These are phyloP conservation scores for Eurystomus gularis DNA, from an alignment of 2,113 vertebrate species.

Conservation along the genomic window DNA sequence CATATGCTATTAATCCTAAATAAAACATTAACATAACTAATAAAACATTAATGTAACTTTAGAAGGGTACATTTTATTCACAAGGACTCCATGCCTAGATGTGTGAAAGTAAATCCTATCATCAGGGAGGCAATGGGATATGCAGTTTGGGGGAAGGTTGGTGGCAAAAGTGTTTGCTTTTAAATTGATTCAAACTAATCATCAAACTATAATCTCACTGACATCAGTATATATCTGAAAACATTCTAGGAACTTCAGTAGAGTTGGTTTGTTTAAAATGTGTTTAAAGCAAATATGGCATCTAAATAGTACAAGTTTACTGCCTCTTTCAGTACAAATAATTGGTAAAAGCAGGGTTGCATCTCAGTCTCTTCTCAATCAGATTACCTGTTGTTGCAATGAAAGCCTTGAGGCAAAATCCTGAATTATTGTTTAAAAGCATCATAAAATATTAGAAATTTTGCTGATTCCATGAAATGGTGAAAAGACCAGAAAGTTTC, in stretches of 20 bases:
- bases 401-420: not conserved
- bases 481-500: not conserved
- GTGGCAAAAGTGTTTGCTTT: not conserved
- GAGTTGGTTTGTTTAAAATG: not conserved
- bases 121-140: not conserved
- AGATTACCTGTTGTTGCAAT: not conserved
- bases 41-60: not conserved
- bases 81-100: not conserved
- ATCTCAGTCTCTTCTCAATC: not conserved
- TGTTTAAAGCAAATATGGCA: not conserved
- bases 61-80: not conserved
- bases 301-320: not conserved
- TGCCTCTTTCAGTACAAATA: not conserved
- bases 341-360: not conserved
- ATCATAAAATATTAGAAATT: not conserved
- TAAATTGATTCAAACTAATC: not conserved
- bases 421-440: not conserved
- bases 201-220: not conserved
- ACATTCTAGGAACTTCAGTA: not conserved
- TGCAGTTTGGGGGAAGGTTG: not conserved
- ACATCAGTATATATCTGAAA: not conserved
- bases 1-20: not conserved
- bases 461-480: not conserved
- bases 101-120: not conserved
- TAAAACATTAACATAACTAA: not conserved